Evolutionary conservation across 2,888 invertebrate species (phyloP).

Genomic region (Luffia ferchaultella): DNA sequence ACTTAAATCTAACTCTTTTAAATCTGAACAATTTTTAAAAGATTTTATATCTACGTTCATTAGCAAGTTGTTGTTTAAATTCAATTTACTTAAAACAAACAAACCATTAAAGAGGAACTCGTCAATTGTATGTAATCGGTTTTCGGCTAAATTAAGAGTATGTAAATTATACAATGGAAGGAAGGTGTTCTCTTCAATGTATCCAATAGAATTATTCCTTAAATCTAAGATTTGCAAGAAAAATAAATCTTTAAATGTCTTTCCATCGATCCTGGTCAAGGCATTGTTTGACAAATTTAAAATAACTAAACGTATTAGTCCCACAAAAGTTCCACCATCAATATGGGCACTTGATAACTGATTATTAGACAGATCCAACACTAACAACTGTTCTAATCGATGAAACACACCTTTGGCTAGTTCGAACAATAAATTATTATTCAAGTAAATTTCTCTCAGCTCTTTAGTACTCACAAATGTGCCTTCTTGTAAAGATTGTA

Average conservation of each 20-base stretch:
- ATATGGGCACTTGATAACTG: constrained; percentile 85
- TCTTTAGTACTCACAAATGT: constrained; percentile 85
- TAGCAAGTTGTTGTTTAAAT: constrained; percentile 85
- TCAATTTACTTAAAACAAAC: constrained; percentile 83
- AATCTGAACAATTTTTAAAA: constrained; percentile 86
- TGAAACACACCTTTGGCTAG: constrained; percentile 86
- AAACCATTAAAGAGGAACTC: constrained; percentile 84
- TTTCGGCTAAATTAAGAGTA: constrained; percentile 88
- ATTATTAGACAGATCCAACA: constrained; percentile 87
- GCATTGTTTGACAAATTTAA: constrained; percentile 88
- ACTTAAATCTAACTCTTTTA: constrained; percentile 89
- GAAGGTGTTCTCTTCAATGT: constrained; percentile 88
- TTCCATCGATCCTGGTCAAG: constrained; percentile 82
- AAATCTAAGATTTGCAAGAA: constrained; percentile 88
- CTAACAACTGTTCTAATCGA: constrained; percentile 83
- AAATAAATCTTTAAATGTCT: constrained; percentile 87
- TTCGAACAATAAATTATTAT: constrained; percentile 86
- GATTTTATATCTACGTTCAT: constrained; percentile 79
- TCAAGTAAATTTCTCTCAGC: constrained; percentile 83
- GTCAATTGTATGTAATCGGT: constrained; percentile 82
- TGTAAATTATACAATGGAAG: constrained; percentile 88
- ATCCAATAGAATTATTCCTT: constrained; percentile 86
- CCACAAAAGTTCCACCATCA: constrained; percentile 85
- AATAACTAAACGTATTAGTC: constrained; percentile 85
- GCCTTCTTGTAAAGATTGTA: constrained; percentile 82